Evolutionary conservation across 2,888 invertebrate genomes (phyloP), one percentile per base, ranked within the genome.

Genomic region (Oscheius onirici): DNA sequence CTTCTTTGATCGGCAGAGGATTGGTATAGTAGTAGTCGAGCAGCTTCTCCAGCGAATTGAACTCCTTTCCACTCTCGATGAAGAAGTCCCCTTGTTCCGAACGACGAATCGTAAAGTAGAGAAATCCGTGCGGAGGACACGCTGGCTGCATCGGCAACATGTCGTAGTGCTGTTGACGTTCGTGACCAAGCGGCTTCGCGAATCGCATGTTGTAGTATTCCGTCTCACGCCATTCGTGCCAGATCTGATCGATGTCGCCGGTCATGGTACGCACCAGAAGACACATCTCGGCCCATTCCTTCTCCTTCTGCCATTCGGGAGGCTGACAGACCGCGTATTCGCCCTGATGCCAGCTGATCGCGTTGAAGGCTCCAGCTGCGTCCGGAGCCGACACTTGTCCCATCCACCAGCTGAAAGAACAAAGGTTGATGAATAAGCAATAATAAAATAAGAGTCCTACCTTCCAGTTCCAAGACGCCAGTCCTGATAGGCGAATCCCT

Each of bases 241-340:
- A 26, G 22, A 55, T 58, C 22, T 55, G 55, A 8, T 58, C 57
- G 10, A 44, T 22, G 24, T 57, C 55, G 11, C 55, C 57, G 17
- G 68, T 49, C 15, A 57, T 22, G 28, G 57, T 34, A 24, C 68
- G 55, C 17, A 68, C 68, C 0, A 51, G 17, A 17, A 68, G 68
- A 28, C 44, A 58, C n/a, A 57, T 44, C 26, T n/a, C n/a, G 15
- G 55, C 17, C 68, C 68, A 68, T 6, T 15, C 22, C 15, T 24
- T 22, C n/a, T 43, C 28, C 8, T 28, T 15, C 51, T 68, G 44
- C 58, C 55, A 68, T 13, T 68, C 68, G 0, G 68, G 57, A 20
- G 68, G 68, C 68, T 68, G 68, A 26, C 68, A 67, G 17, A 68
- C 68, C 17, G 20, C 28, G 43, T 43, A 68, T 13, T 41, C 24